These are phyloP conservation scores for Sarcophilus harrisii DNA, from an alignment of 2,797 vertebrate genomes.

Conservation along the genomic window DNA sequence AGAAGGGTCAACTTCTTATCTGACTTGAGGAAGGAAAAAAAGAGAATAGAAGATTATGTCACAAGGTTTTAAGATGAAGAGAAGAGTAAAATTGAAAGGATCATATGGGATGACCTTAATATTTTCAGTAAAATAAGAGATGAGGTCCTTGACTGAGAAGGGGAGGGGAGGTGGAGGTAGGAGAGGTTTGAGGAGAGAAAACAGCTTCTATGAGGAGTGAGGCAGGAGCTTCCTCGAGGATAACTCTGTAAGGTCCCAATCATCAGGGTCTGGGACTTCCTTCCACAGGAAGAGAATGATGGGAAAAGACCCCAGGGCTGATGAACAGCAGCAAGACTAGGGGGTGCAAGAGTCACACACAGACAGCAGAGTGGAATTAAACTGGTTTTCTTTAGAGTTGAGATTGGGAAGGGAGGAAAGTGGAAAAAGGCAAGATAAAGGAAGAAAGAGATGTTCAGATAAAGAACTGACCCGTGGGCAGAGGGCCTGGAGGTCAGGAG, in stretches of 20 bases:
- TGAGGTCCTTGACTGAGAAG: background rate
- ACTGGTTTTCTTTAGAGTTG: background rate
- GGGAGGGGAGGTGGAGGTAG: background rate
- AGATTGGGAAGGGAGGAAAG: background rate
- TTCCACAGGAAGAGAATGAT: background rate
- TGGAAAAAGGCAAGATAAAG: background rate
- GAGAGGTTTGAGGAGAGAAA: background rate
- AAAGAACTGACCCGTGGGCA: background rate
- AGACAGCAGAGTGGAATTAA: background rate
- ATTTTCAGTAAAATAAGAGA: background rate
- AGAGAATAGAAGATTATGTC: background rate
- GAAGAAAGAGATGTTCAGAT: background rate
- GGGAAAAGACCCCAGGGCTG: background rate
- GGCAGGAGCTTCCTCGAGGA: background rate
- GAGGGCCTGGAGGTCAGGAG: background rate
- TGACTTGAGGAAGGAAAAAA: background rate
- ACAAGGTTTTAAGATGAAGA: background rate
- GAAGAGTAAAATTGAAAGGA: background rate
- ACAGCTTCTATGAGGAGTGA: background rate
- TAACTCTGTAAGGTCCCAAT: background rate
- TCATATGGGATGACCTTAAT: background rate
- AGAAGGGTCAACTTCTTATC: background rate
- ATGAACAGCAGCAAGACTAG: background rate
- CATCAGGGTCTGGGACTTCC: background rate
- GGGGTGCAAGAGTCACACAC: background rate